Evolutionary conservation across 2,888 invertebrate genomes (phyloP), one percentile per base, ranked within the genome.

Genomic region (Xestia sexstrigata): DNA sequence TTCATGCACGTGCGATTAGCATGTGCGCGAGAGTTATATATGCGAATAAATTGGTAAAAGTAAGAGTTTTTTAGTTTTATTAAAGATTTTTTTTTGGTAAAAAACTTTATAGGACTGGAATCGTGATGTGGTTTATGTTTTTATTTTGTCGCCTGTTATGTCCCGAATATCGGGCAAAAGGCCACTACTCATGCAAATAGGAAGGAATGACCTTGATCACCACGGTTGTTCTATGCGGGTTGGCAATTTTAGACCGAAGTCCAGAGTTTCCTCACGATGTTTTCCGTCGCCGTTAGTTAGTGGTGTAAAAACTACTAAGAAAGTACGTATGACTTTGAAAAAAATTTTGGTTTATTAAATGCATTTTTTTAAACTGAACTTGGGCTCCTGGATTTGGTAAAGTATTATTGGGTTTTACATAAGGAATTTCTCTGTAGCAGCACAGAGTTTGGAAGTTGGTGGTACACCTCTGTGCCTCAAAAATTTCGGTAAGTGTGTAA

Each of bases 1-100:
- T 84, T 83, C 80, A 76, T 75, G 80, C 83, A 85, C 75, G 83
- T 81, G 75, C 66, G 70, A 4, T 2, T 9, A 67, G 58, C 69
- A 74, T 83, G 79, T 58, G 83, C 73, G 42, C 70, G 35, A 52
- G 62, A 42, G 35, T 52, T 62, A 58, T 74, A 58, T 74, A 70
- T 45, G 26, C 26, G 58, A 65, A 63, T 70, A 83, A 70, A 82
- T 47, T 58, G 55, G 49, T 65, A 47, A 30, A 78, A 78, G 15
- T 39, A 39, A 63, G 26, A 60, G 58, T 52, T 52, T 52, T 23
- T 8, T 9, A 58, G 58, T 52, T 52, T 52, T 23, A 9, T 23
- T 1, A 3, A 52, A 52, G n/a, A 55, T 49, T 52, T 20, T 52
- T 55, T 55, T n/a, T 26, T 15, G 6, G 55, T 55, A 55, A 55